Base-by-base conservation (phyloP, 2,797 vertebrate species). In the Vultur gryphus region DNA sequence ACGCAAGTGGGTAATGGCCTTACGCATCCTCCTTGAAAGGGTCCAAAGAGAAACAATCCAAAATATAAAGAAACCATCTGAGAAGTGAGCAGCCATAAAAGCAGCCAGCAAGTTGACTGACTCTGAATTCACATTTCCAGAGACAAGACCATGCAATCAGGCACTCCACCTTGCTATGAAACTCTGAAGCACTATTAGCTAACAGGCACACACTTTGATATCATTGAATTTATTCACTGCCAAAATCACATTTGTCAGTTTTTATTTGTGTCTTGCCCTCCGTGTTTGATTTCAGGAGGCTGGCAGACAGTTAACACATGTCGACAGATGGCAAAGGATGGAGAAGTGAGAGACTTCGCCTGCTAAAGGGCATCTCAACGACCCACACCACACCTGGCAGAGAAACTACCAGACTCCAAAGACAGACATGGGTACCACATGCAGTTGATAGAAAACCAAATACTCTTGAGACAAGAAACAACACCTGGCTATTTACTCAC, bases 1-100 rank as follows among this genome's bases (percentile, higher is more conserved):
- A 52, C 16, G 4, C 24, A 65, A 76, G 11, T 2, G 9, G 0
- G 0, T 23, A 75, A 31, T 2, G 4, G 62, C 21, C 33, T 79
- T 25, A 58, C 16, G 35, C 6, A 33, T 52, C 21, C n/a, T 82
- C 33, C 26, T 62, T 66, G 28, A 69, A 75, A 79, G 33, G 10
- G 17, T 51, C 43, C 31, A 72, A 35, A 67, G 29, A 1, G 0
- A 72, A 87, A 64, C 29, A 73, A 75, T 33, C 19, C 11, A 70
- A 46, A 69, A 65, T 5, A 59, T 13, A 65, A 51, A 54, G 29
- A 64, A 91, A 39, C 1, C 1, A 44, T 9, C 46, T 25, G 14
- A 89, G 65, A 82, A 82, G 19, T 3, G 12, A 78, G 13, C 25
- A 81, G 39, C 12, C 4, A 41, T 41, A 48, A 90, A 83, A 89